Conservation (phyloP, 2,888 invertebrate genomes). For the Cantharis rufa region DNA sequence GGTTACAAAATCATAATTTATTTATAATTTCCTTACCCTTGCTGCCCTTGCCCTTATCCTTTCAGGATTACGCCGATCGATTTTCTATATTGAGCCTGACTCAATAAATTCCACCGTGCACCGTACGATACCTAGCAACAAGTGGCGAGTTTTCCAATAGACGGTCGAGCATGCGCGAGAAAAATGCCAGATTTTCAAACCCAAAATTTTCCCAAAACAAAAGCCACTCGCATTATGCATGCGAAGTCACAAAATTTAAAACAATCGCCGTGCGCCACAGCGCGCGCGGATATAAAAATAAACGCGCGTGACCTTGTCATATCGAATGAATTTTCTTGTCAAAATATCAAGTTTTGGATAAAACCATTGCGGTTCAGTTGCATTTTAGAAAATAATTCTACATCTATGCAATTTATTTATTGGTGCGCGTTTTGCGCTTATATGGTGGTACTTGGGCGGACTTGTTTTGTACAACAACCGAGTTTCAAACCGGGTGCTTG, state of each 20-base stretch:
- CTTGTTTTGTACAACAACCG: not conserved
- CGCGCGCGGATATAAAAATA: not conserved
- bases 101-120: not conserved
- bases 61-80: not conserved
- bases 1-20: no score
- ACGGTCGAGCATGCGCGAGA: not conserved
- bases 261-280: not conserved
- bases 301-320: constrained; percentile 3
- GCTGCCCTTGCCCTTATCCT: no score
- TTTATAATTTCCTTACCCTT: not conserved
- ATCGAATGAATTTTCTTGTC: constrained; percentile 3
- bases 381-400: not conserved
- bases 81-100: constrained; percentile 8
- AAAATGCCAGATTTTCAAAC: not conserved
- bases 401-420: not conserved
- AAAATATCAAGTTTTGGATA: not conserved
- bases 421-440: not conserved
- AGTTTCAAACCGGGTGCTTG: not conserved
- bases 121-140: constrained; percentile 17
- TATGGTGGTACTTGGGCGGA: not conserved
- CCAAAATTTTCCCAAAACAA: not conserved
- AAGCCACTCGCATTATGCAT: not conserved
- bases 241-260: not conserved
- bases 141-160: constrained; percentile 10
- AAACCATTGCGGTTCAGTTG: not conserved